These are phyloP conservation scores for Lepidocyrtoides sp. DNA, from an alignment of 2,888 invertebrate genomes.

Conservation along the genomic window DNA sequence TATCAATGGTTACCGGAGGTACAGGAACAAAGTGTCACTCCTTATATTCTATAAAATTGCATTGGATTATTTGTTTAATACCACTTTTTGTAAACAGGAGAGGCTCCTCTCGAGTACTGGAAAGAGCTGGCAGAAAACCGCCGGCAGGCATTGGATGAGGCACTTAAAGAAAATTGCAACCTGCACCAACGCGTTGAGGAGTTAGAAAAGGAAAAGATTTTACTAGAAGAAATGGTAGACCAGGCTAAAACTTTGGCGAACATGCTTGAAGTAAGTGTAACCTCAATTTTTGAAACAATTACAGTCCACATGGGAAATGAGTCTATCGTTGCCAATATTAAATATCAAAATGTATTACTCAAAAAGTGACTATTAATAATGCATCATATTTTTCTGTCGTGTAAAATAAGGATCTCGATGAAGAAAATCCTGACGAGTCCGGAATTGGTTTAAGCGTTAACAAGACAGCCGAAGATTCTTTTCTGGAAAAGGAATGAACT, in stretches of 20 bases:
- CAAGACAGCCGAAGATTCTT: conserved; percentile 57
- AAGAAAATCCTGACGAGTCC: conserved; percentile 75
- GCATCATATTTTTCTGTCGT: background rate
- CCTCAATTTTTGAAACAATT: background rate
- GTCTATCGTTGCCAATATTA: no score
- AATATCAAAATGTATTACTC: no score
- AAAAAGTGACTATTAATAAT: no score
- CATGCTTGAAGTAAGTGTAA: conserved; percentile 78
- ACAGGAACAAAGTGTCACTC: background rate
- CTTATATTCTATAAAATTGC: no score
- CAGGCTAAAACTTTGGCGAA: conserved; percentile 82
- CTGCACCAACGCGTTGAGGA: conserved; percentile 80
- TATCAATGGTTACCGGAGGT: conserved; percentile 82
- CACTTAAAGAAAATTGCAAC: conserved; percentile 80
- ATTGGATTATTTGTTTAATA: background rate
- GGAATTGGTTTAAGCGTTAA: conserved; percentile 58
- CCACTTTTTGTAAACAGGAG: conserved; percentile 53
- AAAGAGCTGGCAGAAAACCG: conserved; percentile 81
- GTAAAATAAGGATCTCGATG: conserved; percentile 64
- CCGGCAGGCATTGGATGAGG: conserved; percentile 81
- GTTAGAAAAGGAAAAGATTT: conserved; percentile 81
- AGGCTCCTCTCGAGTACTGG: conserved; percentile 82
- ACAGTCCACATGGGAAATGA: no score
- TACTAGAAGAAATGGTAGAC: conserved; percentile 81
- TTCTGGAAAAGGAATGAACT: conserved; percentile 63